Base-by-base conservation (phyloP, 2,113 vertebrate species). In the Poecile atricapillus region DNA sequence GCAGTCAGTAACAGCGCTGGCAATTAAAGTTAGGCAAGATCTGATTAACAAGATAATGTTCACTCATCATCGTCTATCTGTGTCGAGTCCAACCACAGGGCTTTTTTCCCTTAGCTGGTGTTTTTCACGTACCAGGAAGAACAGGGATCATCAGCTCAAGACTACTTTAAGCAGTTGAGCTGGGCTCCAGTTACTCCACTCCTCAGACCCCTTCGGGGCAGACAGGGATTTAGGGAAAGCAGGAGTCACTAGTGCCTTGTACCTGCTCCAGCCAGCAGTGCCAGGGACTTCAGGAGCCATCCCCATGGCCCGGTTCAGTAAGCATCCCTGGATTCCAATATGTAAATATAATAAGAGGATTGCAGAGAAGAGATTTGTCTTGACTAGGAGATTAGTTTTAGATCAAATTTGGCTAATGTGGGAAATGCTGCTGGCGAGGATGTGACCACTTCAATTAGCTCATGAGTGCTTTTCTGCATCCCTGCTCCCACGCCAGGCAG, bases 291-390 rank as follows among this genome's bases (percentile, higher is more conserved):
- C 30, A 28, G 2, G 2, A 86, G 69, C 65, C 46, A 11, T 55
- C 41, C 50, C 20, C 53, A 9, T 0, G 17, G 71, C 35, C 71
- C 68, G 22, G 39, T 33, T 77, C 79, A 74, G 64, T 11, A 75
- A 35, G 31, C 0, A 1, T 13, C 37, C 15, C 2, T 46, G 53
- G 37, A 62, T 94, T 84, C 85, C 35, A 9, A 13, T 50, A 89
- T 76, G 78, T 62, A 87, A 95, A 93, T 75, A 78, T 4, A 87
- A 30, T 75, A 95, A 94, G 91, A 93, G 74, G 91, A 92, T 87
- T 94, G 87, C 44, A 76, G 69, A 47, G 50, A 67, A 69, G 59
- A 87, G 91, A 89, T 89, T 91, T 93, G 62, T 94, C 87, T 78
- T 27, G 46, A 87, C 81, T 60, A 39, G 77, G 77, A 94, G 87